A percentile compares a stretch with the other conserved stretches of the same genome.
Evolutionary conservation across 2,888 invertebrate genomes (phyloP).

Genomic region (Spodoptera exigua): DNA sequence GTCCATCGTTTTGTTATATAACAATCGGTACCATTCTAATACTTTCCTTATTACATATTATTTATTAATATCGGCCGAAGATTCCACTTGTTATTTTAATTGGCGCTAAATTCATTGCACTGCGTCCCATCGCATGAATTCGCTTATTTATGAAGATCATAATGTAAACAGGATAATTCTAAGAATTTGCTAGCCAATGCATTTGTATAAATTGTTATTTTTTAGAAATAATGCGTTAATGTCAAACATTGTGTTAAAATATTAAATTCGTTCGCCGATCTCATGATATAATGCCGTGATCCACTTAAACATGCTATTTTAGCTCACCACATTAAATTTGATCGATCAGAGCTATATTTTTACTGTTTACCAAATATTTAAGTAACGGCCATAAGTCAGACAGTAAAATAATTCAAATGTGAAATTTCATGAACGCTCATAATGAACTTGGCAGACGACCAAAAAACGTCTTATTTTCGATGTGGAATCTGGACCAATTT

Average conservation of each 20-base stretch:
- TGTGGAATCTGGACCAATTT: constrained; percentile 89
- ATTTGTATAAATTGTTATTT: constrained; percentile 55
- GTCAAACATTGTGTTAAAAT: constrained; percentile 67
- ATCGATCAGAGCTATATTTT: constrained; percentile 89
- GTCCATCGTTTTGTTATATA: constrained; percentile 72
- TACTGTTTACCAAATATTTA: constrained; percentile 89
- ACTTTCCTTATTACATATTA: constrained; percentile 19
- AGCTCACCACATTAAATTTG: constrained; percentile 85
- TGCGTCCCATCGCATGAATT: background rate
- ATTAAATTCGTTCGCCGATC: constrained; percentile 63
- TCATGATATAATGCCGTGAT: constrained; percentile 74
- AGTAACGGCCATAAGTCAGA: constrained; percentile 89
- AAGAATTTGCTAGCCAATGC: constrained; percentile 24
- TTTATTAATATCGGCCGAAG: background rate
- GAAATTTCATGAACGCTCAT: constrained; percentile 90
- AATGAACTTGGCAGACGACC: constrained; percentile 89
- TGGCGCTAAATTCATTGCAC: constrained; percentile 4
- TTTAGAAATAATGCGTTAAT: constrained; percentile 64
- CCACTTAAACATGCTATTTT: constrained; percentile 85
- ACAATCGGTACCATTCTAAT: constrained; percentile 34
- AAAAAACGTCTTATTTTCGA: constrained; percentile 90
- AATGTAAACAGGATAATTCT: constrained; percentile 30
- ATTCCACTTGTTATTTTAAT: constrained; percentile 11
- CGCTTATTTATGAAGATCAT: constrained; percentile 18
- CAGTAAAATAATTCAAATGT: constrained; percentile 90